Evolutionary conservation across 2,113 vertebrate species (phyloP), one percentile per base, ranked within the genome.

Genomic region (Emydocephalus ijimae): DNA sequence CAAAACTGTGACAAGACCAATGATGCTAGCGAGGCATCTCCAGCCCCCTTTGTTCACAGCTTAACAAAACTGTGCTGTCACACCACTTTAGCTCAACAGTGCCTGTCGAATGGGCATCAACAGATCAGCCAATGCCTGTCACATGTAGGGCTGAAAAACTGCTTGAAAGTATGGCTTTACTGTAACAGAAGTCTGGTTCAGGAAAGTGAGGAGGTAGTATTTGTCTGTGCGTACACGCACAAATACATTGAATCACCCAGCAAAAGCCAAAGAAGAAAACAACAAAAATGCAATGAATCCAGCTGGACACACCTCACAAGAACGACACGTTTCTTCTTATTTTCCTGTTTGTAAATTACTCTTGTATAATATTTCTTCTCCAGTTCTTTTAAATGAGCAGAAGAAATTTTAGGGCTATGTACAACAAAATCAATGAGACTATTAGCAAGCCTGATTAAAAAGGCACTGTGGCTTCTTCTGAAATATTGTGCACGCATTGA

Each of bases 1-100:
- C 98, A 98, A 98, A 98, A 98, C 97, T 98, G 98, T 98, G 98
- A 98, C 98, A 98, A 98, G 98, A 98, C 98, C 98, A 98, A 98
- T 98, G 98, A 98, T 98, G 98, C 98, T 97, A 97, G 97, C 94
- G 97, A 98, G 97, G 97, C 98, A 98, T 98, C 98, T 98, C 98
- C 97, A 98, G 96, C 97, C 98, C 97, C 98, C 98, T 99, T 99
- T 99, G 98, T 99, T 99, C 98, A 97, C 98, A 98, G 98, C 99
- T 99, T 99, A 99, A 99, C 99, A 98, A 99, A 99, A 99, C 98
- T 98, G 98, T 98, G 98, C 98, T 98, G 98, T 99, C 98, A 98
- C 99, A 99, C 98, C 98, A 98, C 98, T 99, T 99, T 99, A 99
- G 98, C 98, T 98, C 98, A 98, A 98, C 98, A 98, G 98, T 96